A percentile compares a stretch with the other conserved stretches of the same genome.
Conservation (phyloP, 2,797 vertebrate species). For the Sebastes variabilis region DNA sequence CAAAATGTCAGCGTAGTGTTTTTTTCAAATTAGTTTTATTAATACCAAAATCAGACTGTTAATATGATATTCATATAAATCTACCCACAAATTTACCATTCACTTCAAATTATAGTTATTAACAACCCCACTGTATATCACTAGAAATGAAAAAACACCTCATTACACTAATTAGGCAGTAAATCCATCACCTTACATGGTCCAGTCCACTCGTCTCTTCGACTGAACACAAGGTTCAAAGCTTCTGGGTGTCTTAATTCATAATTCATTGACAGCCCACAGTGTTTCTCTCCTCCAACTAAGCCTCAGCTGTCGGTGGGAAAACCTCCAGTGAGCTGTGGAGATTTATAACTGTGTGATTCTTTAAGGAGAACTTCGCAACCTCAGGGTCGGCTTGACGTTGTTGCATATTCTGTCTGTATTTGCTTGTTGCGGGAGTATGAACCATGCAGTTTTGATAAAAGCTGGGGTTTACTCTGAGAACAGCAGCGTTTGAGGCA, state of each 20-base stretch:
- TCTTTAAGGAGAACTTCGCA: not conserved
- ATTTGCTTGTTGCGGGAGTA: not conserved
- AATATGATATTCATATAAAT: not conserved
- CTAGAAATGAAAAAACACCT: not conserved
- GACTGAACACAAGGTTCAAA: not conserved
- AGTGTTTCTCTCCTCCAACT: not conserved
- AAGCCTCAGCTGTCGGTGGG: not conserved
- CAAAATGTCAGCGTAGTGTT: fast-evolving
- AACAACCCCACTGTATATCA: not conserved
- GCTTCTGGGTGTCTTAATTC: not conserved
- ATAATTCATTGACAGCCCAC: not conserved
- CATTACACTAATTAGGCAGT: not conserved
- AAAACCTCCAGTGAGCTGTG: not conserved
- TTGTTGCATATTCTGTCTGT: not conserved
- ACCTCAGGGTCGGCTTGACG: not conserved
- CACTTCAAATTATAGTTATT: not conserved
- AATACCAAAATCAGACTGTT: not conserved
- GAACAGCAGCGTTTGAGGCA: not conserved
- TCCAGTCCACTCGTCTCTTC: not conserved
- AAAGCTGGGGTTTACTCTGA: not conserved
- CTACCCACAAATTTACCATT: not conserved
- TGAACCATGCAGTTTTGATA: not conserved
- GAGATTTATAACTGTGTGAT: not conserved
- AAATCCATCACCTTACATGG: not conserved
- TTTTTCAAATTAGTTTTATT: not conserved